Evolutionary conservation across 2,113 vertebrate species (phyloP), one percentile per base, ranked within the genome.

Genomic region (Petrocephalus microphthalmus): DNA sequence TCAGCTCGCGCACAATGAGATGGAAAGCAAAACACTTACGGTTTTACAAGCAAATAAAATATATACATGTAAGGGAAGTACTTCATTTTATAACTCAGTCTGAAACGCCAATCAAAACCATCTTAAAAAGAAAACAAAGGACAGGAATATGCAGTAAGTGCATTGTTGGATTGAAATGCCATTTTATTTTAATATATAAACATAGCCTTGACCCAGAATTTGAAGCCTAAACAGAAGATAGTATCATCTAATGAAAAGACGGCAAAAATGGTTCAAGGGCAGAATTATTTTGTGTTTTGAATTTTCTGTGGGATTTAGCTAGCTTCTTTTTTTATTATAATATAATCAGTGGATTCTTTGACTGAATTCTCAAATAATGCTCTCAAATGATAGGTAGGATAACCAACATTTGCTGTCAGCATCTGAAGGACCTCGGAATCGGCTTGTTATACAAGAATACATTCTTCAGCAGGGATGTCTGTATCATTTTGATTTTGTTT

Each of bases 301-400:
- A 95, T 95, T 95, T 95, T 93, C 94, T 93, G 88, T 91, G 94
- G 94, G 94, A 95, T 95, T 95, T 94, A 94, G 93, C 87, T 93
- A 95, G 94, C 95, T 95, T 94, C 22, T 0, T 94, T 94, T 94
- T 92, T 91, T 91, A 92, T 94, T 93, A 94, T 93, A 95, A 95
- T 95, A 93, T 92, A 94, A 96, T 95, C 95, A 95, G 93, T 92
- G 94, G 94, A 94, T 92, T 92, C 92, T 91, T 93, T 83, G 93
- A 94, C 94, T 93, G 94, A 93, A 93, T 91, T 92, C 89, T 90
- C 89, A 94, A 95, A 95, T 95, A 94, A 90, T 89, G 92, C 95
- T 94, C 93, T 85, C 91, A 92, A 91, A 93, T 92, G 92, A 92
- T 92, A 92, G 93, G 90, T 0, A 2, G 91, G 93, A 92, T 92